Evolutionary conservation across 2,113 vertebrate species (phyloP), one percentile per base, ranked within the genome.

Genomic region (Rhizomys pruinosus): DNA sequence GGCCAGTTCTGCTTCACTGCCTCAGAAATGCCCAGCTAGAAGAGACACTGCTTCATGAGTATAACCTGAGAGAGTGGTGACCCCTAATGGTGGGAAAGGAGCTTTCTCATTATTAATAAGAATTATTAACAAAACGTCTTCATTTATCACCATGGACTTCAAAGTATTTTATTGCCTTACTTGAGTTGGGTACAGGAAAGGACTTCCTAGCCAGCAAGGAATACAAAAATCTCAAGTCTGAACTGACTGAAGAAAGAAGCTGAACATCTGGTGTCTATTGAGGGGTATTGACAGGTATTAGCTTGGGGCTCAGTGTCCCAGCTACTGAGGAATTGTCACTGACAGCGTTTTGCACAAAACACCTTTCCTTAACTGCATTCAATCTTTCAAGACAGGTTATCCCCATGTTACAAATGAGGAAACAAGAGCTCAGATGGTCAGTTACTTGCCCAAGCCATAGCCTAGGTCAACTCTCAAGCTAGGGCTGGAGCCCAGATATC

Each of bases 1-100:
- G 77, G 85, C 77, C 20, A 69, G 55, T 93, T 87, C 61, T 77
- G 76, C 34, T 85, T 77, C 71, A 85, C 2, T 17, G 89, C 37
- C 77, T 84, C 68, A 37, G n/a, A 89, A 96, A 82, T 42, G 61
- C 37, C 84, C 23, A 22, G 47, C 68, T 37, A 42, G 72, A 72
- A 85, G 25, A 87, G 39, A 52, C 37, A 82, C 0, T n/a, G 52
- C 29, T 84, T 72, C n/a, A 15, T 68, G 13, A 34, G 39, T 4
- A 11, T 19, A 69, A 19, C 9, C 2, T 63, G 44, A 68, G 79
- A n/a, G 66, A 47, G 80, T 11, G 15, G 77, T 44, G 72, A 73
- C 68, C 84, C 87, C 87, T 93, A 61, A 61, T 16, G 78, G 73
- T 66, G 57, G 44, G 23, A 78, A 85, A 29, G 37, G n/a, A 72